Base-by-base conservation (phyloP, 2,113 vertebrate genomes). In the Cranoglanis bouderius region DNA sequence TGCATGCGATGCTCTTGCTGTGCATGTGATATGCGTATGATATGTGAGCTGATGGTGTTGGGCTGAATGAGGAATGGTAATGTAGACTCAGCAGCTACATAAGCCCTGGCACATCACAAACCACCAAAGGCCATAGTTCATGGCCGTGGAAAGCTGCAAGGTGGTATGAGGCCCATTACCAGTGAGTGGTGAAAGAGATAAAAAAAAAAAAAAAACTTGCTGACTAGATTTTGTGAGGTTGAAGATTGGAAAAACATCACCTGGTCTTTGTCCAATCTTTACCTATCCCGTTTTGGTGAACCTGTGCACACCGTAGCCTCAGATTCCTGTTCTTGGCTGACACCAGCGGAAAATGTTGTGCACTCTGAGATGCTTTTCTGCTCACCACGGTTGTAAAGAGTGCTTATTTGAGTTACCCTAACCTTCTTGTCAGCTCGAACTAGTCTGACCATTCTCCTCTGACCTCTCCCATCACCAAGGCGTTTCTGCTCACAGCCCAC, bases 61-160 rank as follows among this genome's bases (percentile, higher is more conserved):
- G 77, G 83, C 70, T 86, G 93, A 90, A 46, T 86, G 85, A 67
- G 82, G 89, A 77, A 90, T 92, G 89, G 87, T 90, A 84, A 90
- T 75, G 92, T 92, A 93, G 93, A 93, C 95, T 93, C 90, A 91
- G 91, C 93, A 93, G 93, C 92, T 92, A 88, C 92, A 88, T 93
- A 92, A 95, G 93, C 94, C 92, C 90, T 91, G 93, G 93, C 93
- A 92, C 91, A 89, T 93, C 91, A 91, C 91, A 87, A 88, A 89
- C 88, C 88, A 51, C 46, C 84, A 87, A 90, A 93, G 92, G 93
- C 92, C 92, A 94, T 90, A 94, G 94, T 92, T 91, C 92, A 89
- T 75, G 38, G 82, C 70, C 89, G 78, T 89, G 82, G 35, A 91
- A 94, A 90, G 82, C 87, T 87, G 80, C 16, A 46, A 84, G 87